Evolutionary conservation across 2,113 vertebrate genomes (phyloP).

Genomic region (Peromyscus californicus): DNA sequence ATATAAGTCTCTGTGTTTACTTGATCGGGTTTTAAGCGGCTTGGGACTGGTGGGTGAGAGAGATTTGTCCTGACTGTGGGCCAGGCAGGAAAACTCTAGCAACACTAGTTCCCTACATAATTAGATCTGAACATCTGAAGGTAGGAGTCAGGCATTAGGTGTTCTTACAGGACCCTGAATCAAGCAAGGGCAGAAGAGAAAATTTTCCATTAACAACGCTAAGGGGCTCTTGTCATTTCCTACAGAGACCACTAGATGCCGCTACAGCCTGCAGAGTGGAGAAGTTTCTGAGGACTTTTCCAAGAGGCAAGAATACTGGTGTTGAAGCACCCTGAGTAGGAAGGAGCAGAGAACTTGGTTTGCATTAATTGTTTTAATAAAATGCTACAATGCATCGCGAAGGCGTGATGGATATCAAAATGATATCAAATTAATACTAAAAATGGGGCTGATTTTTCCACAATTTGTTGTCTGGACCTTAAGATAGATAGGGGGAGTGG

Average conservation of each 20-base stretch:
- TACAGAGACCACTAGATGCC: constrained; percentile 83
- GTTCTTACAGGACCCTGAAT: background rate
- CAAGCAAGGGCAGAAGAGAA: background rate
- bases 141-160: too few relatives aligned
- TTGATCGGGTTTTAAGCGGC: too few relatives aligned
- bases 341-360: background rate
- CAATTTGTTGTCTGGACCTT: background rate
- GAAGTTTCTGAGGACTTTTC: background rate
- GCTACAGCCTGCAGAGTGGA: background rate
- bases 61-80: too few relatives aligned
- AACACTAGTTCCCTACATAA: background rate
- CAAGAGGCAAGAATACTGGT: rapidly evolving
- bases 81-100: too few relatives aligned
- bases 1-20: too few relatives aligned
- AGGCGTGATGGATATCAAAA: background rate
- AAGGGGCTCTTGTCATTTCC: background rate
- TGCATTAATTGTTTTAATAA: background rate
- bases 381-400: background rate
- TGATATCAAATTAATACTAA: background rate
- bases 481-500: background rate
- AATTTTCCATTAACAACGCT: background rate
- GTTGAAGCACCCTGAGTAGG: background rate
- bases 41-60: too few relatives aligned
- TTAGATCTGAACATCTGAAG: background rate
- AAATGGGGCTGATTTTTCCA: background rate